Conservation (phyloP, 2,113 vertebrate genomes). For the Chamaetylas fuelleborni region DNA sequence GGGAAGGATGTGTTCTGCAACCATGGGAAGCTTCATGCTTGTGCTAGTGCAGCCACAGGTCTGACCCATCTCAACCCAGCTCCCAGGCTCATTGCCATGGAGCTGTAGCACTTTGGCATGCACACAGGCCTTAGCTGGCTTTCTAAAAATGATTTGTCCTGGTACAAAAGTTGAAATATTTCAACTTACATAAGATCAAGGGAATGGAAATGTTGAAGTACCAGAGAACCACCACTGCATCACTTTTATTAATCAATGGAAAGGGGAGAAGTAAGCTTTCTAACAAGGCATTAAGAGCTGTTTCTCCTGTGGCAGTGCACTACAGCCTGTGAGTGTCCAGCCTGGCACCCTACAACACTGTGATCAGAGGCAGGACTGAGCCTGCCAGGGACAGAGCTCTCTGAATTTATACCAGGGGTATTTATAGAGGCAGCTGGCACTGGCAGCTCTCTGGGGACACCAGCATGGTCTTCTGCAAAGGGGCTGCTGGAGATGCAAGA, state of each 20-base stretch:
- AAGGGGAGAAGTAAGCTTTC: background rate
- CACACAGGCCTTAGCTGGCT: fast-evolving
- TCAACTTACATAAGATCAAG: background rate
- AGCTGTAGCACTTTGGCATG: background rate
- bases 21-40: background rate
- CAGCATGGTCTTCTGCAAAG: background rate
- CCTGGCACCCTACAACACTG: background rate
- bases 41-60: background rate
- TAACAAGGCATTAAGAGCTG: background rate
- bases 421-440: conserved; percentile 38
- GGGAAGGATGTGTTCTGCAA: background rate
- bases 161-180: background rate
- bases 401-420: conserved; percentile 14
- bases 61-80: background rate
- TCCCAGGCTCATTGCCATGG: background rate
- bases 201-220: background rate
- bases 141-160: background rate
- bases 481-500: background rate
- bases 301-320: background rate
- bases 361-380: conserved; percentile 15
- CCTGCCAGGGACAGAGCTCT: background rate
- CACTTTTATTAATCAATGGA: background rate
- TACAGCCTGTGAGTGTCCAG: background rate
- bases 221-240: background rate
- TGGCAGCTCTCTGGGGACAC: background rate